These are phyloP conservation scores for Sterna hirundo DNA, from an alignment of 2,113 vertebrate genomes.

Conservation along the genomic window DNA sequence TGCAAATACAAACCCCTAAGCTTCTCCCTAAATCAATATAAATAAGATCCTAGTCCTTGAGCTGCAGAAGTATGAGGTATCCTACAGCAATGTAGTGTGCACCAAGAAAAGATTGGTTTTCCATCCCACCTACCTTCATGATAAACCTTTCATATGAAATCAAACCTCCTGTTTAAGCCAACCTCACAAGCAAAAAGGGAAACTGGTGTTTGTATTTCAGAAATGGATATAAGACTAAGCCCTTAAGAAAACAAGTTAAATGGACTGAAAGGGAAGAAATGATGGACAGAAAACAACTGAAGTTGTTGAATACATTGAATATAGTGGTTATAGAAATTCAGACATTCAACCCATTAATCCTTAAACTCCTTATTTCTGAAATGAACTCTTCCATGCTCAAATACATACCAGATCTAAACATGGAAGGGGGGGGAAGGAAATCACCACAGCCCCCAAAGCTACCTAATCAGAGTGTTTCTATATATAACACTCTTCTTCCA, in stretches of 20 bases:
- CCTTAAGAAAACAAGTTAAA: not conserved
- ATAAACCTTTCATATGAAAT: constrained; percentile 10
- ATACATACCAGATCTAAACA: not conserved
- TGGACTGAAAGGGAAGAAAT: not conserved
- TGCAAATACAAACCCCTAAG: constrained; percentile 4
- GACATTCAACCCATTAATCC: not conserved
- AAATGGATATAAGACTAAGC: not conserved
- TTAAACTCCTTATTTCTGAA: not conserved
- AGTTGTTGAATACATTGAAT: not conserved
- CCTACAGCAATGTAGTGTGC: not conserved
- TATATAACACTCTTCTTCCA: not conserved
- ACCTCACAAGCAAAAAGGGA: not conserved
- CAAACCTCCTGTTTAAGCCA: not conserved
- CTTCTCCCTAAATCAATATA: constrained; percentile 34
- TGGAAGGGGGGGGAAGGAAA: not conserved
- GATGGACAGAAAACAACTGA: not conserved
- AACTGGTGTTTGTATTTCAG: not conserved
- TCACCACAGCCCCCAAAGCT: not conserved
- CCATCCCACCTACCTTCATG: not conserved
- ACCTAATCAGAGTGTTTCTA: not conserved
- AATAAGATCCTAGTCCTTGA: constrained; percentile 15
- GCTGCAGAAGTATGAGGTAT: not conserved
- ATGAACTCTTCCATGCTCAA: not conserved
- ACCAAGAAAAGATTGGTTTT: not conserved
- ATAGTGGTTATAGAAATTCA: not conserved